Base-by-base conservation (phyloP, 2,888 invertebrate species). In the Operophtera brumata region DNA sequence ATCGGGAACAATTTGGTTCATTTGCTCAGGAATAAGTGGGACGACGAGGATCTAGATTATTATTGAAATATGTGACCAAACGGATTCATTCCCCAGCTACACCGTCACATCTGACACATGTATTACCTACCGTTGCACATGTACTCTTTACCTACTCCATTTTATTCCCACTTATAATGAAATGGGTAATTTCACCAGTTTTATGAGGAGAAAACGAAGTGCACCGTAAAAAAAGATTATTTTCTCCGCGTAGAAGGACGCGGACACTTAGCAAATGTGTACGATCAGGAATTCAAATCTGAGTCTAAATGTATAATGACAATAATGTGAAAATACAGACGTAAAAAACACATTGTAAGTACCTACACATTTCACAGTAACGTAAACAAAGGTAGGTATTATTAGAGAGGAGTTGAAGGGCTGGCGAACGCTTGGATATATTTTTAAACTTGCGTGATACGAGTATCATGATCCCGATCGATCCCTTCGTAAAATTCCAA, bases 351-450 rank as follows among this genome's bases (percentile, higher is more conserved):
- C 71, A 65, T 65, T 58, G 61, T 61, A n/a, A n/a, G n/a, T n/a
- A n/a, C n/a, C n/a, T n/a, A 58, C 69, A 64, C 64, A 67, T 71
- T 71, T 68, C 62, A 70, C 68, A 67, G 71, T 74, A 75, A 76
- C 70, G 73, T 80, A 82, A 81, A 84, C 80, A 83, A 79, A 79
- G 66, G 75, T 80, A 79, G 66, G 75, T 80, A 82, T 80, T 79
- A 77, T 77, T 72, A 69, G 70, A 65, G 56, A 53, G 61, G 58
- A 71, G 71, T 69, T 68, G 78, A 78, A 82, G 83, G 84, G 84
- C 80, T 78, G 69, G 58, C 64, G 73, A 68, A 69, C 72, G 64
- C 58, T 49, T 55, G 57, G 59, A 45, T 60, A 67, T 84, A n/a
- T n/a, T n/a, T 82, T 82, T 83, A 84, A 76, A 68, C 64, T 61